phyloP scores from a whole-genome alignment of 2,888 invertebrate genomes.

The Drosophila paucipuncta region DNA sequence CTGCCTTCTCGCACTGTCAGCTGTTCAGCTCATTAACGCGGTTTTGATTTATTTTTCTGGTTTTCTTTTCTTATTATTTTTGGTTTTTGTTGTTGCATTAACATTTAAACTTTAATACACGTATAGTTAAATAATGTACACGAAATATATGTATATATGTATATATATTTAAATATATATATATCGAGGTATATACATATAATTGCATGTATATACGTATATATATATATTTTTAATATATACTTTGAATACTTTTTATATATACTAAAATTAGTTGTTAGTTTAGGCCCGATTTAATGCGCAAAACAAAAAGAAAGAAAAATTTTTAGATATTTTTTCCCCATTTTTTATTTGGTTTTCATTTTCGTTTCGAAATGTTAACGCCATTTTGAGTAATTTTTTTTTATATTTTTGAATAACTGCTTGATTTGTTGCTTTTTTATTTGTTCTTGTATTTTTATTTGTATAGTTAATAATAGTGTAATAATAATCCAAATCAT shows the following conservation, averaged over 20 bases:
- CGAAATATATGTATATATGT: constrained; percentile 58
- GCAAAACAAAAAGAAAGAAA: constrained; percentile 42
- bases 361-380: constrained; percentile 53
- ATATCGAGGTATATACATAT: constrained; percentile 31
- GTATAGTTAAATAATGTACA: constrained; percentile 80
- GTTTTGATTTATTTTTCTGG: constrained; percentile 50
- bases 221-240: constrained; percentile 43
- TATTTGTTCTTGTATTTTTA: constrained; percentile 44
- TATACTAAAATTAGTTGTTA: constrained; percentile 73
- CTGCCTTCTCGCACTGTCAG: constrained; percentile 31
- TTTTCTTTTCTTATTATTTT: constrained; percentile 27
- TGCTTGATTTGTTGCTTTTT: constrained; percentile 30
- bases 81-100: constrained; percentile 55
- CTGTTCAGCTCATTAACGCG: constrained; percentile 30
- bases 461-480: constrained; percentile 70
- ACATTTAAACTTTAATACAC: constrained; percentile 79
- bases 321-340: constrained; percentile 39
- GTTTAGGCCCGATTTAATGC: constrained; percentile 67
- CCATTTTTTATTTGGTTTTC: constrained; percentile 34
- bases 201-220: constrained; percentile 44
- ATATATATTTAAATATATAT: constrained; percentile 47
- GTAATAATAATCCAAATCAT: constrained; percentile 74
- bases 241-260: constrained; percentile 50
- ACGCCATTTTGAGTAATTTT: constrained; percentile 48
- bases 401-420: constrained; percentile 29